Evolutionary conservation across 2,113 vertebrate species (phyloP).

Genomic region (Pterocles burchelli): DNA sequence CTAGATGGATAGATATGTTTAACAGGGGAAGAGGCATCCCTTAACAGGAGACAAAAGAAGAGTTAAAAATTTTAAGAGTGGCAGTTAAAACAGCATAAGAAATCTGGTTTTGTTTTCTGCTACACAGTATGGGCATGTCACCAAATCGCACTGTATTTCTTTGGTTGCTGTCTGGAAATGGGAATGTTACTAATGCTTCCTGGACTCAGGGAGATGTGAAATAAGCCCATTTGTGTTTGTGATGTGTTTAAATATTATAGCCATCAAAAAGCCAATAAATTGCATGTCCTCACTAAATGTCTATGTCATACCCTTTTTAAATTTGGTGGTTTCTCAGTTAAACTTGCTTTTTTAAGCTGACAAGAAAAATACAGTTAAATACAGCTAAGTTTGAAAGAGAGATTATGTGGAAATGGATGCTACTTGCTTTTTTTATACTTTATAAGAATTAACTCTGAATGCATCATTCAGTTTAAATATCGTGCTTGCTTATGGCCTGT

Average conservation of each 20-base stretch:
- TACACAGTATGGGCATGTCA: neutral
- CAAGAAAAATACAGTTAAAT: slow-evolving; percentile 15
- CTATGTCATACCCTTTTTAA: slow-evolving; percentile 6
- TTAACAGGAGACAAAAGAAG: neutral
- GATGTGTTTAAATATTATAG: slow-evolving; percentile 13
- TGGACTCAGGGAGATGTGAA: slow-evolving; percentile 1
- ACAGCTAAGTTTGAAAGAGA: slow-evolving; percentile 47
- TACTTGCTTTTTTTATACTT: slow-evolving; percentile 35
- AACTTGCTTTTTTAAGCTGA: slow-evolving; percentile 24
- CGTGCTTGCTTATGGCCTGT: slow-evolving; percentile 29
- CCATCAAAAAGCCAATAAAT: slow-evolving; percentile 25
- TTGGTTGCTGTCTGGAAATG: neutral
- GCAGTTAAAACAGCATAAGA: neutral
- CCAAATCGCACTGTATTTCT: neutral
- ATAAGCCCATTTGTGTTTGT: slow-evolving; percentile 44
- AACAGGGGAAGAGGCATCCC: neutral
- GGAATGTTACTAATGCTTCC: neutral
- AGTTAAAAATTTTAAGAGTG: neutral
- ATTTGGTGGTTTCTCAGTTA: slow-evolving; percentile 5
- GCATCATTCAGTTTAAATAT: slow-evolving; percentile 54
- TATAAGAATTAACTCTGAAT: slow-evolving; percentile 55
- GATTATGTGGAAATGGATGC: slow-evolving; percentile 45
- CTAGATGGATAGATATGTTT: neutral
- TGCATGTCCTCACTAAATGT: neutral
- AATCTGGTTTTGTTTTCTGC: neutral